phyloP scores from a whole-genome alignment of 2,797 vertebrate genomes.

The Scolopax rusticola region DNA sequence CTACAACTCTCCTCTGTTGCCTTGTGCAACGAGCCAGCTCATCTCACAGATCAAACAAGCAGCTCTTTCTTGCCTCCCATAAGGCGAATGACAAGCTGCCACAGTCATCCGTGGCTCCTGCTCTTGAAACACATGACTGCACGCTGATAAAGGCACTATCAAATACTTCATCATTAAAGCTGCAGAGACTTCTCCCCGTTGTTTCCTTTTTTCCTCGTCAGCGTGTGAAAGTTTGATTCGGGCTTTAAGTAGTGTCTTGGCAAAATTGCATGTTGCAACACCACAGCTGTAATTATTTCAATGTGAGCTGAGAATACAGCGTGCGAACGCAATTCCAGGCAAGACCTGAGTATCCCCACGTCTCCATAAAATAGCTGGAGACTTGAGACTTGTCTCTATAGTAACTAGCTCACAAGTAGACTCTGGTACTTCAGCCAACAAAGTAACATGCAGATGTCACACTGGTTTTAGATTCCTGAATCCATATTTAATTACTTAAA shows the following conservation, averaged over 20 bases:
- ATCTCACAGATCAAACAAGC: conserved; percentile 23
- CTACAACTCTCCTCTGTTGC: background rate
- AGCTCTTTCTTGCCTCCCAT: conserved; percentile 46
- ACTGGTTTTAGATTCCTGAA: background rate
- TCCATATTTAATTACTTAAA: background rate
- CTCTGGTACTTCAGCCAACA: background rate
- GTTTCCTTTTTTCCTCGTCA: conserved; percentile 43
- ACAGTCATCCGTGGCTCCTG: background rate
- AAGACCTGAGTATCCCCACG: background rate
- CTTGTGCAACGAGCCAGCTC: conserved; percentile 29
- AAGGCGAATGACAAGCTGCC: conserved; percentile 15
- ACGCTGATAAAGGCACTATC: conserved; percentile 34
- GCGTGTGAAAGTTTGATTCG: background rate
- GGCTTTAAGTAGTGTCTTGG: background rate
- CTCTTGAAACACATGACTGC: background rate
- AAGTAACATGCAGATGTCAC: background rate
- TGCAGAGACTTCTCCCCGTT: background rate
- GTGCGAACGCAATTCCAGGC: background rate
- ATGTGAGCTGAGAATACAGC: background rate
- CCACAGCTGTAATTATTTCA: background rate
- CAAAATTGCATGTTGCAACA: background rate
- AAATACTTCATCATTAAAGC: background rate
- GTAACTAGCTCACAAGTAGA: background rate
- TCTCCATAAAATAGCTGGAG: background rate
- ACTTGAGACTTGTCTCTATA: background rate